Evolutionary conservation across 2,888 invertebrate species (phyloP).

Genomic region (Aporophyla nigra): DNA sequence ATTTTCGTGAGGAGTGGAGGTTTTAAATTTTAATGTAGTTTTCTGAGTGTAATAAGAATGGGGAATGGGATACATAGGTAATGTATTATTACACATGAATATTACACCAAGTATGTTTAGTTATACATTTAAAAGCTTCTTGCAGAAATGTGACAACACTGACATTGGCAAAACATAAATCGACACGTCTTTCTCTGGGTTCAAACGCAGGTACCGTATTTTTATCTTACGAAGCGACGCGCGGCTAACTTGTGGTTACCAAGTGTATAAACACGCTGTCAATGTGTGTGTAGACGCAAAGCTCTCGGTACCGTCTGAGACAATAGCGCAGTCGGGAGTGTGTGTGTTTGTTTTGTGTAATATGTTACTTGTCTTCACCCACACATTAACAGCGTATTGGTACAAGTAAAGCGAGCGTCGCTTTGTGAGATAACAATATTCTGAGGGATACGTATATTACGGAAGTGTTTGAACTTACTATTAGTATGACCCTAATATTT

Average conservation of each 20-base stretch:
- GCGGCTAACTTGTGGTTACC: neutral
- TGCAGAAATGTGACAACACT: neutral
- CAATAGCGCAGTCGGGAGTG: too few relatives aligned
- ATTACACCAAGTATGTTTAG: neutral
- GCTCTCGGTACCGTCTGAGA: too few relatives aligned
- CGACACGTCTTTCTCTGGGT: neutral
- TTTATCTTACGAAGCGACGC: too few relatives aligned
- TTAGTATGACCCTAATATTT: neutral
- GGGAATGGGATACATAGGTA: neutral
- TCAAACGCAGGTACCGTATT: neutral
- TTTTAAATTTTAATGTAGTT: neutral
- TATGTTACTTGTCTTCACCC: too few relatives aligned
- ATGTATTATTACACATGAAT: neutral
- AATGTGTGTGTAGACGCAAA: neutral
- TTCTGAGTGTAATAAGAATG: neutral
- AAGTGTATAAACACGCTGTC: neutral
- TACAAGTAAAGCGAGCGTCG: too few relatives aligned
- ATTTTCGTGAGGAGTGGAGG: neutral
- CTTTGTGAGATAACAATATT: too few relatives aligned
- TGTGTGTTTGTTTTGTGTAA: too few relatives aligned
- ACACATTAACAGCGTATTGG: too few relatives aligned
- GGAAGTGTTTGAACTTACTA: too few relatives aligned
- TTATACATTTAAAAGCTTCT: constrained; percentile 18
- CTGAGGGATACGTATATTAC: too few relatives aligned
- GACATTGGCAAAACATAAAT: neutral